Evolutionary conservation across 2,113 vertebrate species (phyloP).

Genomic region (Neotragus moschatus): DNA sequence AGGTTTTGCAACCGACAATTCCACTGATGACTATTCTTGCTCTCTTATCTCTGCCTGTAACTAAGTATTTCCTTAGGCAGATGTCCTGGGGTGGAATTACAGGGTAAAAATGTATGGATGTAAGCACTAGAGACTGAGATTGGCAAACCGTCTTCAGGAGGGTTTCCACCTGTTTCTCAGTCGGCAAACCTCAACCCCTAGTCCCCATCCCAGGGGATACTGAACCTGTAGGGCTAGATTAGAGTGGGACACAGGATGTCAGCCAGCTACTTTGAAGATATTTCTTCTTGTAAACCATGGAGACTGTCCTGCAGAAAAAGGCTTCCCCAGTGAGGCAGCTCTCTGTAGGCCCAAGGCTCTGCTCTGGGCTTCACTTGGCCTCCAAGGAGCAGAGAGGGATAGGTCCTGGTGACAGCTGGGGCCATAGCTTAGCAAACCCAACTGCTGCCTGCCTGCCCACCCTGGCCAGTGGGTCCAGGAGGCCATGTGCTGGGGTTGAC

Average conservation of each 20-base stretch:
- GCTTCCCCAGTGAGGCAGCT: accelerated
- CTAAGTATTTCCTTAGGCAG: neutral
- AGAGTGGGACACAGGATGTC: neutral
- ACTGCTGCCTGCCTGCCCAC: neutral
- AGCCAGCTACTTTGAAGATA: neutral
- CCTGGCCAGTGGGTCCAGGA: neutral
- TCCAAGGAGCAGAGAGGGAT: neutral
- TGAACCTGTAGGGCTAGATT: neutral
- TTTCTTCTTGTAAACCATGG: neutral
- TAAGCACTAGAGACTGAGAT: neutral
- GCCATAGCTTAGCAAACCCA: neutral
- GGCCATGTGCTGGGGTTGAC: neutral
- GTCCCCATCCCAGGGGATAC: neutral
- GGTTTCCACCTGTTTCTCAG: neutral
- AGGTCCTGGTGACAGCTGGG: neutral
- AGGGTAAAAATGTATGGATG: neutral
- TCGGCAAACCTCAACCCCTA: neutral
- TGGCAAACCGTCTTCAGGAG: neutral
- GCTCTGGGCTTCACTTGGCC: neutral
- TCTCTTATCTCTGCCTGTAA: neutral
- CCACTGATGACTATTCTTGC: no score
- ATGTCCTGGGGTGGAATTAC: neutral
- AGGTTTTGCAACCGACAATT: no score
- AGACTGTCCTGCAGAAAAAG: neutral
- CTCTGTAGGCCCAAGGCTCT: neutral